Percentiles rank a stretch among this genome's conserved stretches.
phyloP scores from a whole-genome alignment of 2,797 vertebrate genomes.

The Liparis tanakae region DNA sequence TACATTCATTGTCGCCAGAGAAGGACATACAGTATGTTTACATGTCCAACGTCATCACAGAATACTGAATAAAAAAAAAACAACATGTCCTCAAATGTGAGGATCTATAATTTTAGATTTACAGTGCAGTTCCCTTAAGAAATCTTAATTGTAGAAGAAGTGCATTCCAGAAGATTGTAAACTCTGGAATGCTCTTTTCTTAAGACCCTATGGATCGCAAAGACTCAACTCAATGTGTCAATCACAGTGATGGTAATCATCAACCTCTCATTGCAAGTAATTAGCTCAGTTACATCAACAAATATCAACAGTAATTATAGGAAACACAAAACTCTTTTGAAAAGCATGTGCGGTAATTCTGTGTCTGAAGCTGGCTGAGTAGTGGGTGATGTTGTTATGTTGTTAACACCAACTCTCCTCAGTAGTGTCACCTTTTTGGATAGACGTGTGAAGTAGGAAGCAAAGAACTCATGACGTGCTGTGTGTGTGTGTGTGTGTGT shows the following conservation, averaged over 20 bases:
- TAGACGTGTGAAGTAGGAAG: slow-evolving; percentile 7
- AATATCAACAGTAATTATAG: neutral
- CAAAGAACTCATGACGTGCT: neutral
- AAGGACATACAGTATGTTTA: neutral
- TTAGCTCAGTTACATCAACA: neutral
- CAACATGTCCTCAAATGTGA: no score
- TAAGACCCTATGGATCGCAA: neutral
- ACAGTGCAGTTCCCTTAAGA: neutral
- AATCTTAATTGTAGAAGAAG: no score
- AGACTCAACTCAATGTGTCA: neutral
- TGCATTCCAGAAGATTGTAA: neutral
- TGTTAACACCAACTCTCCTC: slow-evolving; percentile 1
- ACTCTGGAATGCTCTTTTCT: neutral
- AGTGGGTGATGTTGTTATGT: slow-evolving; percentile 2
- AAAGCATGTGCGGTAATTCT: slow-evolving; percentile 8
- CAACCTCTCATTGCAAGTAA: neutral
- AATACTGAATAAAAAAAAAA: no score
- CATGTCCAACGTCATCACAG: neutral
- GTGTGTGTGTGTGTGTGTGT: no score
- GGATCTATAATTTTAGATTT: no score
- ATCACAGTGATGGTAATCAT: neutral
- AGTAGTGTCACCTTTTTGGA: neutral
- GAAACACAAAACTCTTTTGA: neutral
- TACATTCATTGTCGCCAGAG: no score
- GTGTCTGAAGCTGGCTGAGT: slow-evolving; percentile 10